phyloP scores from a whole-genome alignment of 2,888 invertebrate species.

The Podotricha telesiphe region DNA sequence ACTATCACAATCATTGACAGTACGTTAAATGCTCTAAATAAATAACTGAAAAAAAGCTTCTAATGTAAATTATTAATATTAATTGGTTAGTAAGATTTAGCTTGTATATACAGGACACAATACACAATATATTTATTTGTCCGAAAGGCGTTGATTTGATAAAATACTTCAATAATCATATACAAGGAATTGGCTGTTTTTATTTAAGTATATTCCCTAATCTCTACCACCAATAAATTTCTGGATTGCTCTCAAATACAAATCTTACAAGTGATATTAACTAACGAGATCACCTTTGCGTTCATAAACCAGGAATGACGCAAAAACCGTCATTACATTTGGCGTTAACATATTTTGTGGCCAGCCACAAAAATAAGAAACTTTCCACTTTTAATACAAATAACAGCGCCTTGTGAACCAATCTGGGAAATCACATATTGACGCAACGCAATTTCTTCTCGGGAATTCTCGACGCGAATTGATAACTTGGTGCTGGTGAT shows the following conservation, averaged over 20 bases:
- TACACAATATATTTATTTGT: too few species aligned
- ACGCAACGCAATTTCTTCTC: slow-evolving; percentile 90
- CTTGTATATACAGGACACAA: too few species aligned
- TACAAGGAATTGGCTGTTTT: background rate
- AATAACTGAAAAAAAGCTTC: background rate
- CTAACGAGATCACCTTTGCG: slow-evolving; percentile 22
- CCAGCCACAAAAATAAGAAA: slow-evolving; percentile 18
- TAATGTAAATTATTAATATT: too few species aligned
- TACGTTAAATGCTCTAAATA: background rate
- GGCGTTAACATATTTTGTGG: background rate
- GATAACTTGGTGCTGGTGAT: slow-evolving; percentile 77
- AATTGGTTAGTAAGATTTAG: background rate
- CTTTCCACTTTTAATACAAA: background rate
- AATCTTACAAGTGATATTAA: slow-evolving; percentile 2
- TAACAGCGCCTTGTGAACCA: background rate
- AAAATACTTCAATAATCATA: background rate
- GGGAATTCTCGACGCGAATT: slow-evolving; percentile 88
- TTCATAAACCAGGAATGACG: background rate
- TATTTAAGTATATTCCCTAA: background rate
- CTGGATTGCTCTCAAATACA: background rate
- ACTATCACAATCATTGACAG: slow-evolving; percentile 10
- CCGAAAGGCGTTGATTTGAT: background rate
- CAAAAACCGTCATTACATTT: background rate
- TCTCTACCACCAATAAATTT: background rate
- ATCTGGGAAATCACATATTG: slow-evolving; percentile 85